A percentile compares a stretch with the other conserved stretches of the same genome.
These are phyloP conservation scores for Lepus oiostolus DNA, from an alignment of 2,797 vertebrate species.

Conservation along the genomic window DNA sequence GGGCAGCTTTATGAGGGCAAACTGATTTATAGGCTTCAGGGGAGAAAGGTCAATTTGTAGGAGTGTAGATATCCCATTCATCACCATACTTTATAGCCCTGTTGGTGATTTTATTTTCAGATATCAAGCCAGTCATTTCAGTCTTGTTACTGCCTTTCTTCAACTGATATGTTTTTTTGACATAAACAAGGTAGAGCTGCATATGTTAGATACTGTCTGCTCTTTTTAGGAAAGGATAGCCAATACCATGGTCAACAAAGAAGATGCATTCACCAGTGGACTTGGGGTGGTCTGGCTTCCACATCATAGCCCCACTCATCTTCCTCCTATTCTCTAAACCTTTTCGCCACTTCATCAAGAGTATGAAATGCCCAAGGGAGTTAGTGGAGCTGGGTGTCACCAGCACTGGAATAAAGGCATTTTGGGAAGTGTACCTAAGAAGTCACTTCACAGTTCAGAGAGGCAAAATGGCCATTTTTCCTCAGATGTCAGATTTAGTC, in stretches of 20 bases:
- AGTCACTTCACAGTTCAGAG: background rate
- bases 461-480: background rate
- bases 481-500: background rate
- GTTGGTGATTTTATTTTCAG: conserved; percentile 70
- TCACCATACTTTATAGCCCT: conserved; percentile 16
- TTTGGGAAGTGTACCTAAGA: background rate
- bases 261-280: background rate
- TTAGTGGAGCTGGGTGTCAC: background rate
- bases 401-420: background rate
- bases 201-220: background rate
- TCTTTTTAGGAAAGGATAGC: background rate
- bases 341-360: background rate
- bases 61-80: conserved; percentile 37
- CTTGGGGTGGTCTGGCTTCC: background rate
- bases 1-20: conserved; percentile 49
- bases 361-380: background rate
- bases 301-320: background rate
- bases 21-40: conserved; percentile 37
- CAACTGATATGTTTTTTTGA: conserved; percentile 31
- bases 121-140: conserved; percentile 69
- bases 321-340: background rate
- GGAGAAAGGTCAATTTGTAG: conserved; percentile 69
- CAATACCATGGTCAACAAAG: background rate
- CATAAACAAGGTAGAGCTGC: background rate
- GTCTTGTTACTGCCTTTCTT: conserved; percentile 61